Base-by-base conservation (phyloP, 1,140 invertebrate genomes). In the Drosophila paulistorum region DNA sequence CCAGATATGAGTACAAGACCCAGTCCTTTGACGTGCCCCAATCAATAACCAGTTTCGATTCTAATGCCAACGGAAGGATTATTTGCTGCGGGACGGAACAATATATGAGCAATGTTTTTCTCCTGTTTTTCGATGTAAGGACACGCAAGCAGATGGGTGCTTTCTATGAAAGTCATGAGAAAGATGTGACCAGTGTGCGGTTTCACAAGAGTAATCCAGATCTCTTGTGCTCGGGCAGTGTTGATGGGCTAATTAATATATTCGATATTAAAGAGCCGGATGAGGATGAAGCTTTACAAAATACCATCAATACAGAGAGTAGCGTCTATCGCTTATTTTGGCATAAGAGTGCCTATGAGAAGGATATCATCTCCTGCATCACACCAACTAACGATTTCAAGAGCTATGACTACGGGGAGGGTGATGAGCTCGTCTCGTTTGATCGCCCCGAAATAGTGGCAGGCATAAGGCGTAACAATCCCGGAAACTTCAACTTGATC, bases 191-290 rank as follows among this genome's bases (percentile, higher is more conserved):
- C 35, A 94, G 96, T 90, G 93, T 98, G 0, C 93, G 94, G 78
- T 99, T 98, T 92, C 96, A 98, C 93, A 93, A 95, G 42, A 92
- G 77, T n/a, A 94, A 96, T 86, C 91, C 93, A 9, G 94, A 97
- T 91, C 92, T 93, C 17, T 85, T 98, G 54, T 94, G 95, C 51
- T 95, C 96, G 0, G 96, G 96, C 0, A 96, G 96, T 20, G 94
- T 95, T 0, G 97, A 98, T 93, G 97, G 97, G 0, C 93, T 98
- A 1, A 94, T 98, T 0, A 98, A 98, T 93, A 87, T 97, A 17
- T 98, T 95, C 92, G 96, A 98, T 91, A 93, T 98, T 1, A 94
- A 93, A 55, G 93, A 97, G 91, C 77, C 93, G 0, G 93, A 92
- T 2, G 97, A 98, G 93, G 96, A 98, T 69, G 95, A 97, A 90